A percentile compares a stretch with the other conserved stretches of the same genome.
These are phyloP conservation scores for Phenganax subtilis DNA, from an alignment of 92 coral and sea anemone species.

Conservation along the genomic window DNA sequence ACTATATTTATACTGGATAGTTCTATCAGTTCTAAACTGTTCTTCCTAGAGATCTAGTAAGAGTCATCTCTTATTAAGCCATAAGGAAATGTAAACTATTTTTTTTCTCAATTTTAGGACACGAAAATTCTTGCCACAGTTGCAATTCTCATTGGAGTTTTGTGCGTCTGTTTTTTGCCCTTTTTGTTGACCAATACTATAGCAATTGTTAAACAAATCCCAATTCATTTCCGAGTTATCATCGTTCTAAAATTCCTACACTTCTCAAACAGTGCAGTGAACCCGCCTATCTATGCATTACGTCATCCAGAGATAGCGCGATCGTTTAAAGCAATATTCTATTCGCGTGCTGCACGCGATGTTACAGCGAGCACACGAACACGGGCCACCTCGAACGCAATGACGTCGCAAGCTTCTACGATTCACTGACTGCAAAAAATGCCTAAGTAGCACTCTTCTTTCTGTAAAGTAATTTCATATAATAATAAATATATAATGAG, in stretches of 20 bases:
- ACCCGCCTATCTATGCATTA: constrained; percentile 29
- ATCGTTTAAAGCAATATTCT: constrained; percentile 12
- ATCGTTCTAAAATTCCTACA: constrained; percentile 20
- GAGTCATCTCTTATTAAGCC: too few relatives aligned
- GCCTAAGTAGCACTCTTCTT: too few relatives aligned
- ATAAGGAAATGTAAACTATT: background rate
- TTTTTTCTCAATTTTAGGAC: constrained; percentile 14
- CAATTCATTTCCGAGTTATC: background rate
- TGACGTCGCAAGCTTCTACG: background rate
- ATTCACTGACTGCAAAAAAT: background rate
- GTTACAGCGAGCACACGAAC: background rate
- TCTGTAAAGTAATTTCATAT: too few relatives aligned
- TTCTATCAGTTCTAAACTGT: too few relatives aligned
- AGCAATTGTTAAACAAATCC: background rate
- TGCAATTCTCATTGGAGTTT: constrained; percentile 19
- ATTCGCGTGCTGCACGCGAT: constrained; percentile 9
- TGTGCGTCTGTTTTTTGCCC: constrained; percentile 24
- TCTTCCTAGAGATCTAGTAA: too few relatives aligned
- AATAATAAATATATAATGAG: too few relatives aligned
- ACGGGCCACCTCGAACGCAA: background rate
- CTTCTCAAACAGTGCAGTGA: constrained; percentile 23
- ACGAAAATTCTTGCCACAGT: constrained; percentile 27
- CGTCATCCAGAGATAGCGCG: constrained; percentile 23
- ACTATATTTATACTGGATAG: too few relatives aligned
- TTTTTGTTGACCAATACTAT: background rate